Percentiles rank a stretch among this genome's conserved stretches.
Evolutionary conservation across 1,140 invertebrate genomes (phyloP).

Genomic region (Cyphomyrmex costatus): DNA sequence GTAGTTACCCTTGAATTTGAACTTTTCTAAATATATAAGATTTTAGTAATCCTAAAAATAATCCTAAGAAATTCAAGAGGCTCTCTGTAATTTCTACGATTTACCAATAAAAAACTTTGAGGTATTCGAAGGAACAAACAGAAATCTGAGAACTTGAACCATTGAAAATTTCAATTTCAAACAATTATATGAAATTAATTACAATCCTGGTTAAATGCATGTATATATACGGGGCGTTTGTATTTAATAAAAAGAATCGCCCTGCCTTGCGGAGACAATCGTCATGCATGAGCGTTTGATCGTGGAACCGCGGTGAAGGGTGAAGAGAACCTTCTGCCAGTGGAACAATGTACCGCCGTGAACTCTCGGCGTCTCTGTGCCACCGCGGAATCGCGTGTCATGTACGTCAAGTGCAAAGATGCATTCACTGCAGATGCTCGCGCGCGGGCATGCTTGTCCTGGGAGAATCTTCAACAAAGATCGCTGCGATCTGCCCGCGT

Average conservation of each 20-base stretch:
- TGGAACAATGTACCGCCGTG: conserved; percentile 84
- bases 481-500: conserved; percentile 6
- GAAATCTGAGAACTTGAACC: not conserved
- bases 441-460: conserved; percentile 47
- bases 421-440: conserved; percentile 79
- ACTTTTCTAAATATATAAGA: not conserved
- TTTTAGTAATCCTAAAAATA: no score
- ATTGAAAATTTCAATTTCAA: not conserved
- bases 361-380: conserved; percentile 77
- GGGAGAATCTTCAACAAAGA: conserved; percentile 36
- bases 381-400: conserved; percentile 82
- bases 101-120: not conserved
- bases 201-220: not conserved
- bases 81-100: not conserved
- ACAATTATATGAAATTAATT: not conserved
- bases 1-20: not conserved
- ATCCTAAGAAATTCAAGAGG: not conserved
- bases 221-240: no score
- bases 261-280: conserved; percentile 38
- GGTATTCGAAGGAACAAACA: not conserved
- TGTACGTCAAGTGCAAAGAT: conserved; percentile 84
- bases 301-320: conserved; percentile 36
- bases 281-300: conserved; percentile 32
- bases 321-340: conserved; percentile 78
- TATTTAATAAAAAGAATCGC: conserved; percentile 41